Evolutionary conservation across 2,888 invertebrate genomes (phyloP), one percentile per base, ranked within the genome.

Genomic region (Mactromeris polynyma): DNA sequence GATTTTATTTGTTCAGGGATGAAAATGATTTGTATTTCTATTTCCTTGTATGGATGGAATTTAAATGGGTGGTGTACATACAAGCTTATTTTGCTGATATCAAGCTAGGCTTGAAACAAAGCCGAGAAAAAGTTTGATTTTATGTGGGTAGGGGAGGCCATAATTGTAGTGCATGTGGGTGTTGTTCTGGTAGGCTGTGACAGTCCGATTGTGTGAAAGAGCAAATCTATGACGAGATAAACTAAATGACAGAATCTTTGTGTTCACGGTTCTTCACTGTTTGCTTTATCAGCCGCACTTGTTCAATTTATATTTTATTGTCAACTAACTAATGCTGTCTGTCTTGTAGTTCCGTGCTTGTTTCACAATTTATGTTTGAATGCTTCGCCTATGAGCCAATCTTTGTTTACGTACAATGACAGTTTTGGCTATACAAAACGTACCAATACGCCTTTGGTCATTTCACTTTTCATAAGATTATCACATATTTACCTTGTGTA

Each of bases 151-250:
- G 58, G 26, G 11, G 26, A 64, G 51, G 51, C 14, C 51, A 9
- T 19, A 19, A 19, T 51, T 26, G n/a, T 26, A 26, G n/a, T 64
- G 58, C 58, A 64, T 64, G 58, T 64, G 58, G 58, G 58, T 64
- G 58, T 64, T 64, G 58, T 64, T 26, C 58, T 19, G 19, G 40
- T 79, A 40, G 64, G 26, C 84, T 84, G 84, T 84, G 84, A 38
- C 78, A 84, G 84, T 79, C n/a, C 51, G 6, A 84, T 46, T 1
- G 51, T 36, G 78, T 78, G 54, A 78, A 51, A 36, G 77, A 77
- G 84, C 84, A 84, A 78, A 84, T 84, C 54, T 84, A 78, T 84
- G 78, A 84, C 36, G 51, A 19, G 78, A 73, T 33, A 19, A 1
- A 36, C 33, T 3, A 33, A 64, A 26, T n/a, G 58, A 64, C 58